Evolutionary conservation across 2,888 invertebrate species (phyloP), one percentile per base, ranked within the genome.

Genomic region (Caenorhabditis panamensis): DNA sequence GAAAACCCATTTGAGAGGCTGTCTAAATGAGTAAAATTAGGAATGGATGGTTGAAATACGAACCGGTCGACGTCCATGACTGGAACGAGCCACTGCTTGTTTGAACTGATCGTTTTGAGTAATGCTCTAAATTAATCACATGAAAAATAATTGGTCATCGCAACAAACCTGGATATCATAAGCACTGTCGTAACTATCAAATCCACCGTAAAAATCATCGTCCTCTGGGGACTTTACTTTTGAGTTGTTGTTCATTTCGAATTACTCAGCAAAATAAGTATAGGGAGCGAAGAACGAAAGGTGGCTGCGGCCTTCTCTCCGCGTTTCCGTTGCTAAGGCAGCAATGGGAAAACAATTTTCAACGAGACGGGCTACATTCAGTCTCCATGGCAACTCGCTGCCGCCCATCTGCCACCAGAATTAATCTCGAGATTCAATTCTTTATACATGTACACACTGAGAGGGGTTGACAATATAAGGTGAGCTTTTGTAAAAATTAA

Each of bases 21-120:
- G 63, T 67, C 80, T 80, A 36, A n/a, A 73, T 28, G 9, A 22
- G 31, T 20, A 49, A 49, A 37, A 22, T 26, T n/a, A 51, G 54
- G 31, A n/a, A n/a, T n/a, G n/a, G n/a, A n/a, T n/a, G n/a, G n/a
- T n/a, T 31, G 6, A 26, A 86, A 94, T 31, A 31, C n/a, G n/a
- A n/a, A n/a, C 94, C 82, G 94, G 94, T 87, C 94, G 92, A 59
- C 94, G 93, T 20, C 94, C 94, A 89, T 95, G 94, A 83, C 95
- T 94, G 22, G 93, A 94, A 6, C 90, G 59, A 85, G 94, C 93
- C n/a, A 95, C 93, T 13, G 95, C 94, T 91, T 95, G 94, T 91
- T 95, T 95, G 88, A 95, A 94, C 31, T 93, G 93, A 84, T 94
- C 93, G 91, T 95, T 95, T 86, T 94, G 94, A 63, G 94, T 93